Evolutionary conservation across 2,113 vertebrate species (phyloP), one percentile per base, ranked within the genome.

Genomic region (Rhodinocichla rosea): DNA sequence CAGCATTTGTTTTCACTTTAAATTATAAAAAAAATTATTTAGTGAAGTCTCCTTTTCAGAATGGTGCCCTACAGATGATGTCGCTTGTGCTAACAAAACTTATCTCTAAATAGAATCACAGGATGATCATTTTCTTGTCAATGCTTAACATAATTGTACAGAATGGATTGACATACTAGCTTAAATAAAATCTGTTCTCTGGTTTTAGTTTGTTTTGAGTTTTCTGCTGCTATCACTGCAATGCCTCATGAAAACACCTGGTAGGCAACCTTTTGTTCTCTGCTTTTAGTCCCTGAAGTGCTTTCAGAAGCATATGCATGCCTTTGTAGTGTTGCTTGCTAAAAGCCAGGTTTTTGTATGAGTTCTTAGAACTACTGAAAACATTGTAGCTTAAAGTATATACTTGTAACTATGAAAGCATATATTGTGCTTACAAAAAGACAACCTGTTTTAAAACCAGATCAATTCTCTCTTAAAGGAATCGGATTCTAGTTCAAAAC

Each of bases 391-490:
- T 68, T 60, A 18, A 70, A 75, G 7, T 44, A 59, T n/a, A 9
- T 45, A 15, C 7, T 1, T 28, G 13, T 64, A 47, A n/a, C n/a
- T 73, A 44, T 37, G 57, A 35, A 92, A 83, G 42, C 27, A 45
- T 9, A 28, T 5, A 8, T 44, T 56, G 13, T 42, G 8, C 33
- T 42, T 47, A 7, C 9, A 5, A 50, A 28, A 53, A 33, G 14
- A 26, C 3, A 50, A 15, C 14, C 19, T 59, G 5, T 73, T 80
- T 55, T 64, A 75, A 94, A 93, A 55, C 10, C 7, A 35, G 52
- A 79, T 83, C 0, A 32, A 33, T 81, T 74, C 93, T 92, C 18
- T 81, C 26, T 93, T 77, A 16, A 96, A 98, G 98, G 98, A 97
- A 78, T 90, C 94, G 77, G 95, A 89, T 49, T 97, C 63, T 39